A percentile compares a stretch with the other conserved stretches of the same genome.
Evolutionary conservation across 2,888 invertebrate genomes (phyloP).

Genomic region (Ochropacha duplaris): DNA sequence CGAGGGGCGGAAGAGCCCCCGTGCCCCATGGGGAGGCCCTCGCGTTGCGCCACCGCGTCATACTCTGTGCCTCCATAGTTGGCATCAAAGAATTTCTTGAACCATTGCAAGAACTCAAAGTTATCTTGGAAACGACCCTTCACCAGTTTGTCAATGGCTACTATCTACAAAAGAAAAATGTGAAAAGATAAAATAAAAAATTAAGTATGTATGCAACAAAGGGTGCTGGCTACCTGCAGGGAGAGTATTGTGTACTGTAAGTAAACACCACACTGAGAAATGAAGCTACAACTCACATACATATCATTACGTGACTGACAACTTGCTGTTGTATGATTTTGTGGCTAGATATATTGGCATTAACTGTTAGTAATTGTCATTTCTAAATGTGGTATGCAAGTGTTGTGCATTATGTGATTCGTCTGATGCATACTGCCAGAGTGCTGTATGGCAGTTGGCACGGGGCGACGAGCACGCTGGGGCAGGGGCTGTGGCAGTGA

Average conservation of each 20-base stretch:
- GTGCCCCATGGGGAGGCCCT: constrained; percentile 92
- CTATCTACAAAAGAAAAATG: constrained; percentile 87
- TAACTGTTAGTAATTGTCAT: constrained; percentile 21
- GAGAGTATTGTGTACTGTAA: constrained; percentile 22
- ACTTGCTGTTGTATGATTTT: not conserved
- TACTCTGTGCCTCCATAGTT: constrained; percentile 98
- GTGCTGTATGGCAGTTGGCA: constrained; percentile 49
- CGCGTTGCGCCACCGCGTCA: constrained; percentile 93
- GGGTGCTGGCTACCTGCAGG: constrained; percentile 49
- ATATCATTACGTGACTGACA: constrained; percentile 12
- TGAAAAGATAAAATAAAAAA: constrained; percentile 61
- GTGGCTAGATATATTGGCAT: too few relatives aligned
- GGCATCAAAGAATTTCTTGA: constrained; percentile 99
- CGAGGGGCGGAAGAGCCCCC: constrained; percentile 84
- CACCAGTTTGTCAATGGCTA: constrained; percentile 96
- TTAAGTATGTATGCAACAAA: constrained; percentile 41
- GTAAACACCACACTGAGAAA: constrained; percentile 43
- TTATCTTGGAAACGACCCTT: constrained; percentile 99
- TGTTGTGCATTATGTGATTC: constrained; percentile 35
- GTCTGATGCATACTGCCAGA: constrained; percentile 72
- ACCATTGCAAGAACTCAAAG: constrained; percentile 99
- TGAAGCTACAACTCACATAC: constrained; percentile 11
- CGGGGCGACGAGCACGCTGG: constrained; percentile 44
- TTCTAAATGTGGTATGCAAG: constrained; percentile 46
- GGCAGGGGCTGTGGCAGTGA: constrained; percentile 44